These are phyloP conservation scores for Sinosuthora webbiana DNA, from an alignment of 2,113 vertebrate species.

Conservation along the genomic window DNA sequence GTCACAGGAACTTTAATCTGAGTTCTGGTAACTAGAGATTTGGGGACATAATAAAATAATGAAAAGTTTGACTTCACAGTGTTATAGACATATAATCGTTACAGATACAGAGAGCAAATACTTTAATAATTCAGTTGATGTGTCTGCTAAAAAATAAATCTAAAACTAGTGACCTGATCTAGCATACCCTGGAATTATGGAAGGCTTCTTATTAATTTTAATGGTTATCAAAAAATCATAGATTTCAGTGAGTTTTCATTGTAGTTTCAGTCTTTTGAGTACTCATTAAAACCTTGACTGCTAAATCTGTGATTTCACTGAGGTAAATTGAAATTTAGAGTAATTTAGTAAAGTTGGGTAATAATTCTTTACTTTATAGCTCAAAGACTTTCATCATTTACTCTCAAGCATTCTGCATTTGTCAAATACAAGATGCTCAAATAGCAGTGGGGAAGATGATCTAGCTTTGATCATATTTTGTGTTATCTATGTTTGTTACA, in stretches of 20 bases:
- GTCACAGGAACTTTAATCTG: background rate
- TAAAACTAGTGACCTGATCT: background rate
- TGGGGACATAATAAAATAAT: background rate
- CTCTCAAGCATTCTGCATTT: background rate
- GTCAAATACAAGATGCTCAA: background rate
- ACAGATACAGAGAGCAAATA: background rate
- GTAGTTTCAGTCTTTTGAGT: background rate
- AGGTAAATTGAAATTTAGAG: background rate
- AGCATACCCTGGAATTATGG: background rate
- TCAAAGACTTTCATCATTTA: background rate
- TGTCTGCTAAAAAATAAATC: background rate
- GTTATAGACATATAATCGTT: background rate
- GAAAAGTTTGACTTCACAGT: background rate
- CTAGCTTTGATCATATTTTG: background rate
- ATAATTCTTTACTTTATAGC: background rate
- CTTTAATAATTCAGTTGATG: background rate
- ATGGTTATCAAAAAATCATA: background rate
- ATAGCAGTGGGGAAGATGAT: background rate
- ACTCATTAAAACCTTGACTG: background rate
- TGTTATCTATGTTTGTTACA: background rate
- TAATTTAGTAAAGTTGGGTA: background rate
- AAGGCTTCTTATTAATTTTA: background rate
- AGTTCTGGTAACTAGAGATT: background rate
- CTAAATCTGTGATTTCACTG: background rate
- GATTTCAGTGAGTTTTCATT: background rate